These are phyloP conservation scores for Phrynocephalus vlangalii DNA, from an alignment of 2,797 vertebrate species.

Conservation along the genomic window DNA sequence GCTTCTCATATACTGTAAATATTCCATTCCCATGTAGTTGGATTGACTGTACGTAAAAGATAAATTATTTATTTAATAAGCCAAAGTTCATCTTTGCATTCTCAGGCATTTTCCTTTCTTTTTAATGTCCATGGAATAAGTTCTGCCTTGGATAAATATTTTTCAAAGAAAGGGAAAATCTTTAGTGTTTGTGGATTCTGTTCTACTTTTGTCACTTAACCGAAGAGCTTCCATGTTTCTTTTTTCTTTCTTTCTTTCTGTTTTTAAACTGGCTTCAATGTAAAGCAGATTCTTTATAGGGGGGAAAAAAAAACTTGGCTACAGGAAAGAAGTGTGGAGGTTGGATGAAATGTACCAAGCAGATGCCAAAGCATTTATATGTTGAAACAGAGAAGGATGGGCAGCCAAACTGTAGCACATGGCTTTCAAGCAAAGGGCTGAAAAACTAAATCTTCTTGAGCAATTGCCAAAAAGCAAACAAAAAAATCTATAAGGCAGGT, in stretches of 20 bases:
- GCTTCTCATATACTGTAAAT: background rate
- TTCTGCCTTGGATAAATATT: background rate
- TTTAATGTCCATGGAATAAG: background rate
- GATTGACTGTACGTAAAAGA: background rate
- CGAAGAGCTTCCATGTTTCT: conserved; percentile 60
- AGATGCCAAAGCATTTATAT: conserved; percentile 67
- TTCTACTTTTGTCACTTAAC: conserved; percentile 65
- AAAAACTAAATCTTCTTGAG: conserved; percentile 37
- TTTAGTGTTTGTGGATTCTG: conserved; percentile 67
- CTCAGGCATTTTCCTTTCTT: background rate
- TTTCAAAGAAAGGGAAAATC: conserved; percentile 13
- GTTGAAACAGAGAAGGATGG: conserved; percentile 42
- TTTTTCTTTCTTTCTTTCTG: too few species aligned
- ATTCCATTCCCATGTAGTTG: background rate
- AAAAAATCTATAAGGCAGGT: background rate
- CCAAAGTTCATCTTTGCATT: background rate
- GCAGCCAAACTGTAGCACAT: conserved; percentile 63
- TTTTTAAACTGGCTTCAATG: conserved; percentile 62
- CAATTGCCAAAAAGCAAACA: conserved; percentile 25
- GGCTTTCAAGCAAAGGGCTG: conserved; percentile 23
- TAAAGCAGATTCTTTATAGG: conserved; percentile 75
- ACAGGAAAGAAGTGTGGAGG: conserved; percentile 57
- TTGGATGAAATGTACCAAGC: conserved; percentile 58
- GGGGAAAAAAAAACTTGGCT: conserved; percentile 64
- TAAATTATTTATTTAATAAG: background rate